Percentiles rank a stretch among this genome's conserved stretches.
Conservation (phyloP, 2,113 vertebrate species). For the Crocuta crocuta region DNA sequence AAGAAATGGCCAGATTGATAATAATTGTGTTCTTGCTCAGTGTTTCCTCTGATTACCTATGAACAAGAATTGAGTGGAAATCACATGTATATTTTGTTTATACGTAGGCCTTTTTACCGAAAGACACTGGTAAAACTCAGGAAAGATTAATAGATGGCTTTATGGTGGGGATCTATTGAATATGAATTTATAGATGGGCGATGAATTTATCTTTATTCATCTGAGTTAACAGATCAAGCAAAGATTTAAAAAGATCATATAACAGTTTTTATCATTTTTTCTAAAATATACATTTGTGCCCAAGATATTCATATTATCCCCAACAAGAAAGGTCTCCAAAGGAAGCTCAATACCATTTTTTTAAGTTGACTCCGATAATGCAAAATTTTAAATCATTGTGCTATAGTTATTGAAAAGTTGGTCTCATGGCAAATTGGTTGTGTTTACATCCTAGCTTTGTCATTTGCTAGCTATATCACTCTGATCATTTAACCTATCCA, state of each 20-base stretch:
- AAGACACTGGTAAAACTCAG: background rate
- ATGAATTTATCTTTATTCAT: background rate
- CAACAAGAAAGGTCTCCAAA: background rate
- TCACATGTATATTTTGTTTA: background rate
- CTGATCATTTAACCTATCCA: background rate
- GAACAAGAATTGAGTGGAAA: background rate
- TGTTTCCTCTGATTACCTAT: background rate
- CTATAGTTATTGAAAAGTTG: background rate
- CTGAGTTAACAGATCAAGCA: background rate
- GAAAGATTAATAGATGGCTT: background rate
- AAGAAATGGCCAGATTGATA: background rate
- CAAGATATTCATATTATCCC: background rate
- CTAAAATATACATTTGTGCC: background rate
- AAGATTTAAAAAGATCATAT: background rate
- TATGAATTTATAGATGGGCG: background rate
- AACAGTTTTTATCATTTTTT: background rate
- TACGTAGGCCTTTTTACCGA: background rate
- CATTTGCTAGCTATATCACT: background rate
- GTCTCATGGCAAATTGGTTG: background rate
- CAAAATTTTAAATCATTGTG: background rate
- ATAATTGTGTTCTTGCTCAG: background rate
- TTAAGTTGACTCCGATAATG: background rate
- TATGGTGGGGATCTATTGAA: background rate
- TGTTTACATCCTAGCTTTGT: background rate
- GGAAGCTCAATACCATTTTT: background rate